These are phyloP conservation scores for Conomelus anceps DNA, from an alignment of 2,888 invertebrate genomes.

Conservation along the genomic window DNA sequence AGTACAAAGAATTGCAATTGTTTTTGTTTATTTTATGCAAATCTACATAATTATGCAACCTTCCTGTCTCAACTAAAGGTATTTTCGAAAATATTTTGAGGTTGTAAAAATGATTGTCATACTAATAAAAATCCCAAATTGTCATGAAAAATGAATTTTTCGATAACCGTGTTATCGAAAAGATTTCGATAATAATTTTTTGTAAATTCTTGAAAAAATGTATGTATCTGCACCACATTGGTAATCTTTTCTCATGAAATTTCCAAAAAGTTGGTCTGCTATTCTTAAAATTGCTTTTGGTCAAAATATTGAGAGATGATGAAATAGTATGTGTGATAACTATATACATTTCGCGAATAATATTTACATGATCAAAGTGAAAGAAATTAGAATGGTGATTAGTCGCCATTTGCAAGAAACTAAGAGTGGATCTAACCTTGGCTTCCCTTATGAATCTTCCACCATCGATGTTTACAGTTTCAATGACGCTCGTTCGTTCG, in stretches of 20 bases:
- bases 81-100: too few relatives aligned
- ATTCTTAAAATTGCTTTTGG: background rate
- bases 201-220: too few relatives aligned
- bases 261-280: background rate
- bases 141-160: background rate
- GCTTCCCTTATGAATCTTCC: slow-evolving; percentile 94
- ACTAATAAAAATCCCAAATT: background rate
- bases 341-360: background rate
- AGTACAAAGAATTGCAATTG: background rate
- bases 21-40: background rate
- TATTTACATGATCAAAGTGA: background rate
- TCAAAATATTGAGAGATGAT: background rate
- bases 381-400: background rate
- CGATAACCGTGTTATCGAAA: background rate
- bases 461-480: slow-evolving; percentile 90
- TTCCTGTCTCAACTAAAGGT: background rate
- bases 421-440: slow-evolving; percentile 67
- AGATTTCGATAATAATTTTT: background rate
- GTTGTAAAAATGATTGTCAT: background rate
- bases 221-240: too few relatives aligned
- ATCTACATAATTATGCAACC: background rate
- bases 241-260: background rate
- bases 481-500: slow-evolving; percentile 89
- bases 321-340: background rate
- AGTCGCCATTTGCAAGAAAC: background rate